These are phyloP conservation scores for Cordylochernes scorpioides DNA, from an alignment of 2,888 invertebrate species.

Conservation along the genomic window DNA sequence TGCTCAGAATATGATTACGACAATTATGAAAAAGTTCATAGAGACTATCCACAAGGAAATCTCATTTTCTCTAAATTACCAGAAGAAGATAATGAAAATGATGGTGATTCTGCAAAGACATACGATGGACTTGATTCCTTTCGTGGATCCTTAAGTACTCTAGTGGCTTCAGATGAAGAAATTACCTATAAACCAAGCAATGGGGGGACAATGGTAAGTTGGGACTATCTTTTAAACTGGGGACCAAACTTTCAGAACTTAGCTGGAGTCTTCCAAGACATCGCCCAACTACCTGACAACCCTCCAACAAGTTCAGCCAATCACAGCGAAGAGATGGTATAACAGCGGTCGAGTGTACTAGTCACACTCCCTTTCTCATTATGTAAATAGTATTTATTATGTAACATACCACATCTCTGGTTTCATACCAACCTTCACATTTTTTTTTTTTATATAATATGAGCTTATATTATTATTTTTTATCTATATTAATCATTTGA, in stretches of 20 bases:
- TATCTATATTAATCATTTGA: too few relatives aligned
- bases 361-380: too few relatives aligned
- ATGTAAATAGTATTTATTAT: too few relatives aligned
- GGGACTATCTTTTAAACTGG: slow-evolving; percentile 86
- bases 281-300: slow-evolving; percentile 67
- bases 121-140: slow-evolving; percentile 81
- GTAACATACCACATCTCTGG: too few relatives aligned
- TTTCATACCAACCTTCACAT: too few relatives aligned
- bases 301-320: too few relatives aligned
- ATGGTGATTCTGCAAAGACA: slow-evolving; percentile 22
- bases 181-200: slow-evolving; percentile 53
- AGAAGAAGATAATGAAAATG: slow-evolving; percentile 19
- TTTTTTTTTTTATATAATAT: too few relatives aligned
- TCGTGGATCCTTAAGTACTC: slow-evolving; percentile 67
- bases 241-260: slow-evolving; percentile 83
- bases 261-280: slow-evolving; percentile 84
- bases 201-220: slow-evolving; percentile 45
- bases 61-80: slow-evolving; percentile 31
- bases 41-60: slow-evolving; percentile 26
- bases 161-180: slow-evolving; percentile 79
- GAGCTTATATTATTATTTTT: too few relatives aligned
- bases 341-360: too few relatives aligned
- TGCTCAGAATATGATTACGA: slow-evolving; percentile 93
- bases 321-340: too few relatives aligned
- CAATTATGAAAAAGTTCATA: slow-evolving; percentile 27